phyloP scores from a whole-genome alignment of 2,797 vertebrate species.

The Enoplosus armatus region DNA sequence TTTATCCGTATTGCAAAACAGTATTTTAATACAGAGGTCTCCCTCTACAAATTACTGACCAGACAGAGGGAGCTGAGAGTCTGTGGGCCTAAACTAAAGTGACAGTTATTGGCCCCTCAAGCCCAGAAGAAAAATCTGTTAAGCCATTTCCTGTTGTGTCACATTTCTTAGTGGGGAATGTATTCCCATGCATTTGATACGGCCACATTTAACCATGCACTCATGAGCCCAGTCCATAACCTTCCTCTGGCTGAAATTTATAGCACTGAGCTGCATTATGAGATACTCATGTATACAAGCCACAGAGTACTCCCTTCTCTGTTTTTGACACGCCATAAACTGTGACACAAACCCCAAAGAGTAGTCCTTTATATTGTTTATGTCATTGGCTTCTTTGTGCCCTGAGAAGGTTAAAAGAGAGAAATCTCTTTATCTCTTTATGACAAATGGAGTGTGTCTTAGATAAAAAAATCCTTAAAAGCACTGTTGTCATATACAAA shows the following conservation, averaged over 20 bases:
- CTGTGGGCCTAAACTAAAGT: slow-evolving; percentile 85
- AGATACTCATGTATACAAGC: slow-evolving; percentile 71
- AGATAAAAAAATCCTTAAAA: slow-evolving; percentile 13
- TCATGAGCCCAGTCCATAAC: slow-evolving; percentile 77
- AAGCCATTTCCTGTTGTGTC: slow-evolving; percentile 91
- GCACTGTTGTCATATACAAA: slow-evolving; percentile 9
- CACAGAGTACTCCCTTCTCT: slow-evolving; percentile 62
- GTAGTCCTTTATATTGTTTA: slow-evolving; percentile 69
- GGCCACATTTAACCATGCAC: slow-evolving; percentile 81
- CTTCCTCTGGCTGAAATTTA: slow-evolving; percentile 78
- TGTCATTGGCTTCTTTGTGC: slow-evolving; percentile 57
- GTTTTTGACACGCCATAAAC: slow-evolving; percentile 78
- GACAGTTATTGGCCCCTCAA: slow-evolving; percentile 88
- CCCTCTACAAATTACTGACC: slow-evolving; percentile 82
- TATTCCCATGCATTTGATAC: slow-evolving; percentile 84
- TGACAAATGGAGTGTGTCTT: slow-evolving; percentile 24
- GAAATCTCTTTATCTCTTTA: slow-evolving; percentile 34
- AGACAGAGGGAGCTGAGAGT: slow-evolving; percentile 78
- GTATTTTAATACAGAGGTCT: slow-evolving; percentile 77
- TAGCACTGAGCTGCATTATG: slow-evolving; percentile 71
- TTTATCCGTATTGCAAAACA: slow-evolving; percentile 65
- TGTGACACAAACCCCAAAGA: slow-evolving; percentile 67
- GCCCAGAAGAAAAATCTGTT: slow-evolving; percentile 80
- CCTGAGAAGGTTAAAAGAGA: slow-evolving; percentile 48
- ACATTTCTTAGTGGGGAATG: slow-evolving; percentile 86